Conservation (phyloP, 2,797 vertebrate species). For the Capromys pilorides region DNA sequence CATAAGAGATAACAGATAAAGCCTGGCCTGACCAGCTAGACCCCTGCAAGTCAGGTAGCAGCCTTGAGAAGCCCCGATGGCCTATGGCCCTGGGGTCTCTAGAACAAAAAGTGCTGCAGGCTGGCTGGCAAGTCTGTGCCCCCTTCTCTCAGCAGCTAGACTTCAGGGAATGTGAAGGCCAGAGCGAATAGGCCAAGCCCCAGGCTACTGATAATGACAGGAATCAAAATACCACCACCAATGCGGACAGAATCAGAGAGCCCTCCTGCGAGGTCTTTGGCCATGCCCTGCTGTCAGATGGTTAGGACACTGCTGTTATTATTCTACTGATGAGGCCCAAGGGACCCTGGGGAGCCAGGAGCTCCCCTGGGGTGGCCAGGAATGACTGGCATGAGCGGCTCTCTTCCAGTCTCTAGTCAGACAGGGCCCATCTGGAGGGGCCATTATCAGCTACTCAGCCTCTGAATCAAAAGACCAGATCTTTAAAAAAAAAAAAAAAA, state of each 20-base stretch:
- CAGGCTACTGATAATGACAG: background rate
- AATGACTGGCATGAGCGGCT: conserved; percentile 10
- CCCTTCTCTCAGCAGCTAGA: background rate
- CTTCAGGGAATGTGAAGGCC: background rate
- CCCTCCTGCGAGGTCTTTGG: background rate
- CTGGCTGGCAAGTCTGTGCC: background rate
- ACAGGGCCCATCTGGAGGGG: conserved; percentile 52
- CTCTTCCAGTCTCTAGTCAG: conserved; percentile 3
- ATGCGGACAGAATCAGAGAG: background rate
- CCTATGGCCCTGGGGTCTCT: background rate
- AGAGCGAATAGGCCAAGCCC: background rate
- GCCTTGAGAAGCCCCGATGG: background rate
- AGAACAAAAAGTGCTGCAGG: background rate
- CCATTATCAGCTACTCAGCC: conserved; percentile 54
- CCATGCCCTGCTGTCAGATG: background rate
- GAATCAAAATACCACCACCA: background rate
- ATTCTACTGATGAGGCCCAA: background rate
- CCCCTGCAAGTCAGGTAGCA: background rate
- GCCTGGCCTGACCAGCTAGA: background rate
- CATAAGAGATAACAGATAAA: background rate
- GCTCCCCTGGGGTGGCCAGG: background rate
- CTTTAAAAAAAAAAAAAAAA: too few relatives aligned
- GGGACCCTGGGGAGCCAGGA: background rate
- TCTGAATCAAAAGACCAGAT: conserved; percentile 50
- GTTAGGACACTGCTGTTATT: background rate